Conservation (phyloP, 2,113 vertebrate genomes). For the Baryphthengus martii region DNA sequence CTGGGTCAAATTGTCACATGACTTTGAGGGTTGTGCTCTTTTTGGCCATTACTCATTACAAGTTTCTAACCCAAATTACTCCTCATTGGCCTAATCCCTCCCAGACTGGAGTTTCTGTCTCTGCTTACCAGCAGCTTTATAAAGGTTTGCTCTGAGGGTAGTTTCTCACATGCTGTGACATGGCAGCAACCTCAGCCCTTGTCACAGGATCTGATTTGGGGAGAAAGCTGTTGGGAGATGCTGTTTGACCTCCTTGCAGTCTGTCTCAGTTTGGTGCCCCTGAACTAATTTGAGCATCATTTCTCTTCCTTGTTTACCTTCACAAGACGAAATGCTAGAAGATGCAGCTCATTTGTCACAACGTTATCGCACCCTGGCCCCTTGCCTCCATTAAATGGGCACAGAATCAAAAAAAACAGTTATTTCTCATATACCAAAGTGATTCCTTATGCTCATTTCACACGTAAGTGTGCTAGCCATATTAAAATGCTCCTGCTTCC, state of each 20-base stretch:
- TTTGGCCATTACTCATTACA: not conserved
- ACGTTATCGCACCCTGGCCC: not conserved
- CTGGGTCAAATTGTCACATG: not conserved
- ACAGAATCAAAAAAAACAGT: slow-evolving; percentile 23
- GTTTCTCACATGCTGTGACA: not conserved
- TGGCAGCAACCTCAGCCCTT: not conserved
- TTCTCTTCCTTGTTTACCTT: slow-evolving; percentile 7
- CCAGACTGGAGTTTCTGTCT: not conserved
- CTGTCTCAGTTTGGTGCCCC: not conserved
- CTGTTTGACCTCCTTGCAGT: not conserved
- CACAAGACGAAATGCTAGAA: not conserved
- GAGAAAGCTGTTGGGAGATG: not conserved
- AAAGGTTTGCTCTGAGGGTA: not conserved
- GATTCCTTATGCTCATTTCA: slow-evolving; percentile 6
- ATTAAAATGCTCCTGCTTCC: slow-evolving; percentile 24
- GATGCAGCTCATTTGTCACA: slow-evolving; percentile 11
- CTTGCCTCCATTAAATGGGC: slow-evolving; percentile 28
- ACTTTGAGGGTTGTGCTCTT: not conserved
- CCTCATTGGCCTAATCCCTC: not conserved
- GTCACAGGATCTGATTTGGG: not conserved
- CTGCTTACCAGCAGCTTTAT: not conserved
- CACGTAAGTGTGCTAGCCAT: not conserved
- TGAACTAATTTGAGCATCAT: not conserved
- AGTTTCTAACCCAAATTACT: not conserved
- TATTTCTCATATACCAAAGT: not conserved